These are phyloP conservation scores for Anomalospiza imberbis DNA, from an alignment of 2,797 vertebrate genomes.

Conservation along the genomic window DNA sequence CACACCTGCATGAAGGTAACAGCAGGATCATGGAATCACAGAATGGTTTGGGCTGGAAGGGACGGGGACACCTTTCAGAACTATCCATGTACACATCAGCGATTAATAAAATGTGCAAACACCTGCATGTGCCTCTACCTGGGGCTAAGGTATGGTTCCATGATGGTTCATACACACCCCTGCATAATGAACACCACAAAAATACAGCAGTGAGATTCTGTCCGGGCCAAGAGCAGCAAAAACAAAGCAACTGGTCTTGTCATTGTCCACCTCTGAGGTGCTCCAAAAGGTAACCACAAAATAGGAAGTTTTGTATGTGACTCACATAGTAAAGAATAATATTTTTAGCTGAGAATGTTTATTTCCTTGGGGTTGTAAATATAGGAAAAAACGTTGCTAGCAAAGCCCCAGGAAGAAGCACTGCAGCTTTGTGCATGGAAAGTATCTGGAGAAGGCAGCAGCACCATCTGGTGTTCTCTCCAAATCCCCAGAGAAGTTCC, in stretches of 20 bases:
- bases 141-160: neutral
- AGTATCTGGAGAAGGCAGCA: neutral
- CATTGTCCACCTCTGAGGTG: neutral
- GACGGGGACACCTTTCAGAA: too few species aligned
- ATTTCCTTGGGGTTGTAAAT: slow-evolving; percentile 15
- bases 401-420: neutral
- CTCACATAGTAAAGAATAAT: neutral
- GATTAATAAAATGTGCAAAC: neutral
- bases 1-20: neutral
- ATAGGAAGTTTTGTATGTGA: neutral
- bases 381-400: neutral
- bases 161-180: neutral
- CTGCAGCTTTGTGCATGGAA: neutral
- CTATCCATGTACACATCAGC: neutral
- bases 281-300: neutral
- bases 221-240: neutral
- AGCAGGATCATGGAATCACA: neutral
- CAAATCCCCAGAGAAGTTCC: neutral
- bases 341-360: neutral
- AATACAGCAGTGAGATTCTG: neutral
- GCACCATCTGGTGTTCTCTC: slow-evolving; percentile 71
- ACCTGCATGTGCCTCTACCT: neutral
- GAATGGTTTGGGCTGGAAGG: neutral
- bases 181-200: neutral
- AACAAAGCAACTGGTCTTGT: neutral